These are phyloP conservation scores for Hydrophis major DNA, from an alignment of 2,797 vertebrate genomes.

Conservation along the genomic window DNA sequence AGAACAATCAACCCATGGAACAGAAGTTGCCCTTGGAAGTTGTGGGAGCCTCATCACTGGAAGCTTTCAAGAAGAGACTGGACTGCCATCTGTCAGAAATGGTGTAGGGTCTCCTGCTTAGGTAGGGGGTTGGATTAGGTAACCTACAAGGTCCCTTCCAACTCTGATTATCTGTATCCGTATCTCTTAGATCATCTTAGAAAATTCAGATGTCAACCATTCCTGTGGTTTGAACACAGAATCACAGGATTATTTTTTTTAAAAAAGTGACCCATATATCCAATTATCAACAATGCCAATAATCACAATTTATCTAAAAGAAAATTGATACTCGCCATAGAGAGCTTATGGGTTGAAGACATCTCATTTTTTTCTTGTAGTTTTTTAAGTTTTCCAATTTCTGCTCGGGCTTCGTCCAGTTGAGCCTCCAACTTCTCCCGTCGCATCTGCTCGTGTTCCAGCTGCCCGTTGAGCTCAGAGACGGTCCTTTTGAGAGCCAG, in stretches of 20 bases:
- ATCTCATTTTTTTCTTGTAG: conserved; percentile 36
- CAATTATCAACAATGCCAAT: background rate
- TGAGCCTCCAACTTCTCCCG: conserved; percentile 76
- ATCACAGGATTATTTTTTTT: background rate
- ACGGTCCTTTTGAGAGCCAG: conserved; percentile 61
- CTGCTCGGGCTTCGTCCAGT: conserved; percentile 69
- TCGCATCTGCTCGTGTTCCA: conserved; percentile 72
- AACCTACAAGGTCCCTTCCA: no score
- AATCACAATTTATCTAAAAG: background rate
- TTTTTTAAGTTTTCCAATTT: conserved; percentile 64
- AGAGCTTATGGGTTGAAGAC: fast-evolving
- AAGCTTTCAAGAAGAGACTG: no score
- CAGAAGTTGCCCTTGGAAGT: no score
- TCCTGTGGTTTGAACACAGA: background rate
- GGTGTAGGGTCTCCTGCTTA: no score
- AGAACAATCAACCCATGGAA: no score
- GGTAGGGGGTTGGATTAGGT: no score
- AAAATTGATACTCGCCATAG: conserved; percentile 45
- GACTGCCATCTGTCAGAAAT: no score
- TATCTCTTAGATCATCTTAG: background rate
- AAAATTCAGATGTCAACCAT: background rate
- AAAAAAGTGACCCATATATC: no score
- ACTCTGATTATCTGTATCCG: no score
- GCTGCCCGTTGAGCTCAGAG: conserved; percentile 69
- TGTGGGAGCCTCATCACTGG: no score